Conservation (phyloP, 2,888 invertebrate genomes). For the Phaonia tiefii region DNA sequence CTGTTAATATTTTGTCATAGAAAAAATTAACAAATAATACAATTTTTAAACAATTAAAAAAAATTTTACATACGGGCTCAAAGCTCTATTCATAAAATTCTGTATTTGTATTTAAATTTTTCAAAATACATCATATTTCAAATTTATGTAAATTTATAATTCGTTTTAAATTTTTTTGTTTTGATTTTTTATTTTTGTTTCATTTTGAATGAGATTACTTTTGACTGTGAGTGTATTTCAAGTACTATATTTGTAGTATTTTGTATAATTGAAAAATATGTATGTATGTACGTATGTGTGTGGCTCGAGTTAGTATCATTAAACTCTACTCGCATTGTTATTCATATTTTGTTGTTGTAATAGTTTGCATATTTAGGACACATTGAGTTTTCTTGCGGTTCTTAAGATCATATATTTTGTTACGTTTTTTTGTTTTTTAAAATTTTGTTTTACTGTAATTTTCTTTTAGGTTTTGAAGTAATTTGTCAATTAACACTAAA, state of each 20-base stretch:
- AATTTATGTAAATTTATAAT: constrained; percentile 9
- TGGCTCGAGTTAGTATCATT: constrained; percentile 7
- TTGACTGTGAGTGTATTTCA: constrained; percentile 34
- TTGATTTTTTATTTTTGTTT: constrained; percentile 28
- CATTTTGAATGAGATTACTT: constrained; percentile 45
- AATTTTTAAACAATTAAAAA: too few relatives aligned
- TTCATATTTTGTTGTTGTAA: constrained; percentile 56
- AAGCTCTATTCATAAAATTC: too few relatives aligned
- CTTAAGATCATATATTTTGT: constrained; percentile 25
- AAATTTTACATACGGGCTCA: too few relatives aligned
- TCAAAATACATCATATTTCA: too few relatives aligned
- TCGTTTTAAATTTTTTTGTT: constrained; percentile 14
- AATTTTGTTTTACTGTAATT: too few relatives aligned
- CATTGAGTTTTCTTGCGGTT: constrained; percentile 58
- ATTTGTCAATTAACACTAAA: too few relatives aligned
- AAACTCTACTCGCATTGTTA: constrained; percentile 5
- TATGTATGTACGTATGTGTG: not conserved
- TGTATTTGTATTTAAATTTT: too few relatives aligned
- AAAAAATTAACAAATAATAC: too few relatives aligned
- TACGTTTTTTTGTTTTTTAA: not conserved
- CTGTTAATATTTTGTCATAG: too few relatives aligned
- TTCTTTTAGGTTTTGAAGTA: too few relatives aligned
- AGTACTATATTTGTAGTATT: constrained; percentile 8
- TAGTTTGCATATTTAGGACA: constrained; percentile 66
- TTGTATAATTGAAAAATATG: constrained; percentile 56